A percentile compares a stretch with the other conserved stretches of the same genome.
Evolutionary conservation across 1,140 invertebrate species (phyloP).

Genomic region (Drosophila suzukii): DNA sequence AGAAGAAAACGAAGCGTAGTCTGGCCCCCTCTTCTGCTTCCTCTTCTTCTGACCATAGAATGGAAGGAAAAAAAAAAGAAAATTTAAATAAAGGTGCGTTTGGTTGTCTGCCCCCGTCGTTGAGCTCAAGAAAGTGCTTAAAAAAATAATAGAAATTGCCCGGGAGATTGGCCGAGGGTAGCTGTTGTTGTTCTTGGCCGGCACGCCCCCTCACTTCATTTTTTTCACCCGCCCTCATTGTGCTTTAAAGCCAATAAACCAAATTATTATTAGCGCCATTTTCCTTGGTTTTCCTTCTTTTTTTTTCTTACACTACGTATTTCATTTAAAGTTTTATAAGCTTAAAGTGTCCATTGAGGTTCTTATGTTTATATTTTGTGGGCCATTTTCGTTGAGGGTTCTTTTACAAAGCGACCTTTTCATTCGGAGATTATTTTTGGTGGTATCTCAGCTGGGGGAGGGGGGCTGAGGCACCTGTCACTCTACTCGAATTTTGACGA

Average conservation of each 20-base stretch:
- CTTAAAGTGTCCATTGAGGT: slow-evolving; percentile 60
- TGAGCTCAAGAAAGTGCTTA: slow-evolving; percentile 57
- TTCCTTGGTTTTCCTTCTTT: slow-evolving; percentile 22
- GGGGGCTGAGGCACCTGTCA: slow-evolving; percentile 53
- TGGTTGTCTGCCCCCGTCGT: slow-evolving; percentile 50
- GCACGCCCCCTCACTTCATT: slow-evolving; percentile 57
- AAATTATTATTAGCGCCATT: slow-evolving; percentile 84
- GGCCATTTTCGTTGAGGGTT: slow-evolving; percentile 18
- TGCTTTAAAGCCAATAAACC: slow-evolving; percentile 84
- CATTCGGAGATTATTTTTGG: slow-evolving; percentile 11
- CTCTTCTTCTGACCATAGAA: slow-evolving; percentile 34
- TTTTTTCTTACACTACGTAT: slow-evolving; percentile 55
- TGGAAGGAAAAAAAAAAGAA: slow-evolving; percentile 6
- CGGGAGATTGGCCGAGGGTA: slow-evolving; percentile 32
- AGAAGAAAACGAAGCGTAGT: slow-evolving; percentile 69
- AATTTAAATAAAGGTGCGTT: slow-evolving; percentile 84
- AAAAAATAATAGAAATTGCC: slow-evolving; percentile 64
- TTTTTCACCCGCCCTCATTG: slow-evolving; percentile 67
- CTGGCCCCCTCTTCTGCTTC: slow-evolving; percentile 30
- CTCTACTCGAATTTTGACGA: slow-evolving; percentile 38
- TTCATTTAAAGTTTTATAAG: slow-evolving; percentile 80
- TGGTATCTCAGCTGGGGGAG: slow-evolving; percentile 30
- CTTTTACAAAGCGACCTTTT: slow-evolving; percentile 18
- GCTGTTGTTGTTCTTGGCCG: slow-evolving; percentile 14
- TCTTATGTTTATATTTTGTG: slow-evolving; percentile 43